Evolutionary conservation across 2,113 vertebrate species (phyloP).

Genomic region (Hirundichthys speculiger): DNA sequence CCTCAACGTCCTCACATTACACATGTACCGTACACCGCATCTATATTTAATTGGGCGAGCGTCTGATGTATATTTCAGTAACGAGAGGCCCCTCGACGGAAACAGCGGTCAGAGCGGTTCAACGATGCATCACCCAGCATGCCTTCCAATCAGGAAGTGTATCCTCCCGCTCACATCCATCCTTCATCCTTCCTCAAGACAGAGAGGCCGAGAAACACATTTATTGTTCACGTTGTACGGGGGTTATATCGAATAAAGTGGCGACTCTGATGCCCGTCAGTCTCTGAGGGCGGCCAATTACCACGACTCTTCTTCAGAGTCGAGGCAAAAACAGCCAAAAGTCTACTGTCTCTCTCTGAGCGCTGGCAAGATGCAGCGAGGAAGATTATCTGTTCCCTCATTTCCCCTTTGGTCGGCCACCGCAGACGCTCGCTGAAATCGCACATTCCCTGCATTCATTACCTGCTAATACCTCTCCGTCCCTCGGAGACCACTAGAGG

Average conservation of each 20-base stretch:
- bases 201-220: conserved; percentile 39
- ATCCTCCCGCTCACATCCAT: no score
- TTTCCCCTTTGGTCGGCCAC: conserved; percentile 53
- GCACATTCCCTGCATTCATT: conserved; percentile 64
- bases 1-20: conserved; percentile 13
- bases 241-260: conserved; percentile 43
- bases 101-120: conserved; percentile 65
- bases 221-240: conserved; percentile 59
- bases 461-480: conserved; percentile 66
- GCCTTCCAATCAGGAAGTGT: conserved; percentile 55
- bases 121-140: conserved; percentile 65
- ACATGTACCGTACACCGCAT: conserved; percentile 50
- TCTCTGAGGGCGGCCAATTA: conserved; percentile 74
- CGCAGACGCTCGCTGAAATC: conserved; percentile 48
- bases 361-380: conserved; percentile 20
- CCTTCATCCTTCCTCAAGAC: conserved; percentile 29
- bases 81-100: conserved; percentile 51
- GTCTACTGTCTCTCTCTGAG: conserved; percentile 40
- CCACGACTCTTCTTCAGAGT: conserved; percentile 51
- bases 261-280: conserved; percentile 26
- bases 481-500: conserved; percentile 43
- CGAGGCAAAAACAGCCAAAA: conserved; percentile 56
- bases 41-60: conserved; percentile 61
- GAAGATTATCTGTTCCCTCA: conserved; percentile 54
- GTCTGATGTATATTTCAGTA: conserved; percentile 69